These are phyloP conservation scores for Brachionichthys hirsutus DNA, from an alignment of 2,113 vertebrate species.

Conservation along the genomic window DNA sequence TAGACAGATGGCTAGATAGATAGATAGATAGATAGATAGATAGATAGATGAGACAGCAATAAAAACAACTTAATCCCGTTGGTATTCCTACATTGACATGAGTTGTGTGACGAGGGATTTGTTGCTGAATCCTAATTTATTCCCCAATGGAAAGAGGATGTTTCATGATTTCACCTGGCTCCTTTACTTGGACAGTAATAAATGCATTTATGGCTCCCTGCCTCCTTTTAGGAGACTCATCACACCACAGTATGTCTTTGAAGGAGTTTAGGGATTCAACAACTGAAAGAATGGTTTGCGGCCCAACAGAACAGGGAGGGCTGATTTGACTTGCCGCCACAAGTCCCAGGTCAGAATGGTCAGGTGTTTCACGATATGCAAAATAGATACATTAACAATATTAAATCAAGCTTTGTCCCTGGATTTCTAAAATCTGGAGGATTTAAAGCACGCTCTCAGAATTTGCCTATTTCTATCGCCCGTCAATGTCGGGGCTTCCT, in stretches of 20 bases:
- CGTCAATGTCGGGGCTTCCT: background rate
- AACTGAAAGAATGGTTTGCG: no score
- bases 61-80: conserved; percentile 19
- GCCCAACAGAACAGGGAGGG: no score
- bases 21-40: no score
- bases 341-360: no score
- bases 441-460: background rate
- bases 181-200: conserved; percentile 35
- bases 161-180: conserved; percentile 40
- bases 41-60: background rate
- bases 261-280: background rate
- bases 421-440: background rate
- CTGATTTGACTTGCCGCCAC: no score
- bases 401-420: conserved; percentile 32
- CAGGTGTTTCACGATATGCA: no score
- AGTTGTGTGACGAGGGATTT: conserved; percentile 9
- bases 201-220: conserved; percentile 50
- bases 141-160: conserved; percentile 54
- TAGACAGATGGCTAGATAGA: no score
- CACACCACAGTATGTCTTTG: conserved; percentile 20
- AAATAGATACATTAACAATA: no score
- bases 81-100: conserved; percentile 29
- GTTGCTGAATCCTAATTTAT: conserved; percentile 59
- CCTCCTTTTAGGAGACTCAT: conserved; percentile 35
- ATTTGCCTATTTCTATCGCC: no score